phyloP scores from a whole-genome alignment of 2,888 invertebrate genomes.

The Drosophila differens region DNA sequence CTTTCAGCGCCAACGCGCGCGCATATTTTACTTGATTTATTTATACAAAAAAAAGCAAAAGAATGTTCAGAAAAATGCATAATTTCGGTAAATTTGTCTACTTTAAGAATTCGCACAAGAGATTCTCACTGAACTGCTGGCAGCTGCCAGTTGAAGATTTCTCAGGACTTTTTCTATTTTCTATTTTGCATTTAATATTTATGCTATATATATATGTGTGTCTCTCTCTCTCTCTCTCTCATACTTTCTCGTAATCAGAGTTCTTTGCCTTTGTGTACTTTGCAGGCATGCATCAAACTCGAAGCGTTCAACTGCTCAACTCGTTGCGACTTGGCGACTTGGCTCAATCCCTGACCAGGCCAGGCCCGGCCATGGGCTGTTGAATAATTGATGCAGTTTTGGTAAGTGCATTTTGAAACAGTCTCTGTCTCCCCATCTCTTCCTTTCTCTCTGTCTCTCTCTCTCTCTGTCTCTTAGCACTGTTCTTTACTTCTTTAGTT shows the following conservation, averaged over 20 bases:
- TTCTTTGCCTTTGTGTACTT: conserved; percentile 40
- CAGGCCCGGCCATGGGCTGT: conserved; percentile 70
- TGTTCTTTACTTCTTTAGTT: conserved; percentile 20
- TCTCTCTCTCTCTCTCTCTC: conserved; percentile 8
- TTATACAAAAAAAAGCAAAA: conserved; percentile 50
- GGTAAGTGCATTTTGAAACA: conserved; percentile 78
- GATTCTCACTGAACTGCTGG: conserved; percentile 15
- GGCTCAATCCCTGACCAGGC: conserved; percentile 76
- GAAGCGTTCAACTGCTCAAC: conserved; percentile 74
- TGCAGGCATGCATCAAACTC: conserved; percentile 78
- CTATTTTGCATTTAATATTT: conserved; percentile 80
- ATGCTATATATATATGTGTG: conserved; percentile 55
- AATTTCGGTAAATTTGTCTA: conserved; percentile 72
- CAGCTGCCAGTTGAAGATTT: conserved; percentile 59
- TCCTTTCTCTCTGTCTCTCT: neutral
- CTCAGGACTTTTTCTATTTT: conserved; percentile 69
- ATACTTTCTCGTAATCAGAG: conserved; percentile 7
- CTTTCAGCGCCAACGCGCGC: conserved; percentile 80
- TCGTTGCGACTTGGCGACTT: conserved; percentile 76
- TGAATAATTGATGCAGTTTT: conserved; percentile 82
- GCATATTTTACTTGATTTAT: conserved; percentile 82
- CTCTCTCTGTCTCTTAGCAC: neutral
- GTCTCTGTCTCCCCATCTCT: neutral
- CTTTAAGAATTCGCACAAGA: conserved; percentile 52
- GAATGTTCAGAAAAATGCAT: conserved; percentile 55